Percentiles rank a stretch among this genome's conserved stretches.
Evolutionary conservation across 2,888 invertebrate genomes (phyloP).

Genomic region (Mayetiola destructor): DNA sequence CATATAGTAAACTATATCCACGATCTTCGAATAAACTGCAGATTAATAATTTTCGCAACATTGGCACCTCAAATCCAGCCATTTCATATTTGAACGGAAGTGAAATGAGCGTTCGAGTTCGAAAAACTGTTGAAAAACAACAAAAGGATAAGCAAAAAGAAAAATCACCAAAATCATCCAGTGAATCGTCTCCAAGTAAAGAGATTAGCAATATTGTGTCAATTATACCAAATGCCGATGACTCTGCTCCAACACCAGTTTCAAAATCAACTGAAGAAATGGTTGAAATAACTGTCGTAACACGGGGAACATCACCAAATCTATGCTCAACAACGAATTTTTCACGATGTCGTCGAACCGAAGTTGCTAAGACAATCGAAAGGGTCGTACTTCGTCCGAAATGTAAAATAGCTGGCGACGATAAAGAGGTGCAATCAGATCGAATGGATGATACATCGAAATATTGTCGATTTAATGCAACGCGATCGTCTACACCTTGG

Average conservation of each 20-base stretch:
- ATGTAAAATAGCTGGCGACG: conserved; percentile 42
- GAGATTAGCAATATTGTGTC: not conserved
- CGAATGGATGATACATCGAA: conserved; percentile 53
- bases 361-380: conserved; percentile 57
- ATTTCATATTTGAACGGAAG: conserved; percentile 33
- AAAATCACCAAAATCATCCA: conserved; percentile 25
- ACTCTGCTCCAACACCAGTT: conserved; percentile 19
- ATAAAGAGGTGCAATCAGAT: conserved; percentile 61
- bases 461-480: conserved; percentile 45
- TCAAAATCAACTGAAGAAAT: conserved; percentile 24
- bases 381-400: conserved; percentile 49
- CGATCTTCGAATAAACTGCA: conserved; percentile 8
- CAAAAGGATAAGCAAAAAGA: conserved; percentile 16
- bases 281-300: conserved; percentile 47
- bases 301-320: conserved; percentile 65
- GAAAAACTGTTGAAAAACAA: not conserved
- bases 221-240: conserved; percentile 21
- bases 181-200: conserved; percentile 25
- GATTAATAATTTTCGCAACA: not conserved
- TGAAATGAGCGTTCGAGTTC: conserved; percentile 30
- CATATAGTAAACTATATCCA: conserved; percentile 23
- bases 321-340: conserved; percentile 43
- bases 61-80: not conserved
- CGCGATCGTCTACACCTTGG: conserved; percentile 19
- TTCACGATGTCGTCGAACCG: conserved; percentile 50